Evolutionary conservation across 2,797 vertebrate genomes (phyloP).

Genomic region (Leucoraja ocellata): DNA sequence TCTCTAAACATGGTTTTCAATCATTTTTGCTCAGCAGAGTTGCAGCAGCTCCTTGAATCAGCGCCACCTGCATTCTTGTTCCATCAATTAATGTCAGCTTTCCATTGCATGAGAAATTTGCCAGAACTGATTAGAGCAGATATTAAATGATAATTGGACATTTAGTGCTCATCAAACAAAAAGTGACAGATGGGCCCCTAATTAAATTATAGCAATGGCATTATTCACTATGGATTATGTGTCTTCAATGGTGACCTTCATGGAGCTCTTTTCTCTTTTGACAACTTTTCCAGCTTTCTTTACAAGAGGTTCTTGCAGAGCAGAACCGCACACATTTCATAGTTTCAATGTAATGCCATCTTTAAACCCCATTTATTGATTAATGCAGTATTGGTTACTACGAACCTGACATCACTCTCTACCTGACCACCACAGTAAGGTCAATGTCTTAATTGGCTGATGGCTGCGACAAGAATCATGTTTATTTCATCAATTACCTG

Average conservation of each 20-base stretch:
- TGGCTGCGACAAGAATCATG: constrained; percentile 38
- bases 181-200: constrained; percentile 97
- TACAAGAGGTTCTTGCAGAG: constrained; percentile 40
- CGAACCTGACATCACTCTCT: neutral
- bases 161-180: constrained; percentile 96
- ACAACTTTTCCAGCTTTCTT: constrained; percentile 53
- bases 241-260: constrained; percentile 78
- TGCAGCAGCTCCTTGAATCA: constrained; percentile 46
- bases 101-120: constrained; percentile 80
- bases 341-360: constrained; percentile 8
- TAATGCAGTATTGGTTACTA: neutral
- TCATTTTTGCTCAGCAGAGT: neutral
- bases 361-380: neutral
- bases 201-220: constrained; percentile 97
- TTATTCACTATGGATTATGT: constrained; percentile 74
- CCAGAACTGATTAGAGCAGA: constrained; percentile 98
- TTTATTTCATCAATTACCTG: constrained; percentile 37
- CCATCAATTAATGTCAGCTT: constrained; percentile 74
- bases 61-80: constrained; percentile 56
- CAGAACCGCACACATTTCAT: constrained; percentile 45
- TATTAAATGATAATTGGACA: constrained; percentile 99
- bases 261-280: constrained; percentile 43
- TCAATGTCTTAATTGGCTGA: constrained; percentile 40
- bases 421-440: constrained; percentile 21
- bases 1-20: neutral